Conservation (phyloP, 2,888 invertebrate genomes). For the Hirtodrosophila alboralis region DNA sequence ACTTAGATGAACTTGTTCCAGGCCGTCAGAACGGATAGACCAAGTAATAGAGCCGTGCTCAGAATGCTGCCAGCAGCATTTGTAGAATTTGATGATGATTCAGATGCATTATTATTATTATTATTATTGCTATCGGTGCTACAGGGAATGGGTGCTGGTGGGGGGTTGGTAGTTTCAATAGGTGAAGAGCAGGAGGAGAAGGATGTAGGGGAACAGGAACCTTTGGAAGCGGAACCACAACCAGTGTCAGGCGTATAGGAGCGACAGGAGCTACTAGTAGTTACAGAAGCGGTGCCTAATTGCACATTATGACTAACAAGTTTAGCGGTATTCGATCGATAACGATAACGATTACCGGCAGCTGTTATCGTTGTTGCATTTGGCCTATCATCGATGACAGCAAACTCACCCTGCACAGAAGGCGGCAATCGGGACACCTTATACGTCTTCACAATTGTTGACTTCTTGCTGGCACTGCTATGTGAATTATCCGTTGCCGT, state of each 20-base stretch:
- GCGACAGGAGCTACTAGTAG: slow-evolving; percentile 64
- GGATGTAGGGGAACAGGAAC: slow-evolving; percentile 35
- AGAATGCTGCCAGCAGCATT: slow-evolving; percentile 84
- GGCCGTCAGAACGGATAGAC: slow-evolving; percentile 81
- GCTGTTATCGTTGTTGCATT: neutral
- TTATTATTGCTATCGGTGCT: slow-evolving; percentile 46
- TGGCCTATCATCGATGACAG: slow-evolving; percentile 35
- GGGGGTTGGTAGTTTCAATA: slow-evolving; percentile 6
- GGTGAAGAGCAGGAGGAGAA: slow-evolving; percentile 16
- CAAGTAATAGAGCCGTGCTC: slow-evolving; percentile 81
- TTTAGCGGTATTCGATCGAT: slow-evolving; percentile 67
- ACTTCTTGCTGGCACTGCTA: slow-evolving; percentile 81
- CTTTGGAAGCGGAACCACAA: slow-evolving; percentile 69
- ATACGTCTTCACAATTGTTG: slow-evolving; percentile 80
- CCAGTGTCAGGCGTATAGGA: slow-evolving; percentile 57
- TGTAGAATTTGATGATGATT: slow-evolving; percentile 69
- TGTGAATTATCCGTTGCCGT: slow-evolving; percentile 72
- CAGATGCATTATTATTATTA: neutral
- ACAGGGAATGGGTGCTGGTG: slow-evolving; percentile 8
- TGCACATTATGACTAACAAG: slow-evolving; percentile 78
- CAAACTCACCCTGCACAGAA: slow-evolving; percentile 73
- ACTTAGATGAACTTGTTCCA: slow-evolving; percentile 71
- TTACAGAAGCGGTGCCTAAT: slow-evolving; percentile 71
- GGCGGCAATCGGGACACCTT: slow-evolving; percentile 77
- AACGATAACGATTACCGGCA: slow-evolving; percentile 60